These are phyloP conservation scores for Perdita meconis DNA, from an alignment of 2,888 invertebrate genomes.

Conservation along the genomic window DNA sequence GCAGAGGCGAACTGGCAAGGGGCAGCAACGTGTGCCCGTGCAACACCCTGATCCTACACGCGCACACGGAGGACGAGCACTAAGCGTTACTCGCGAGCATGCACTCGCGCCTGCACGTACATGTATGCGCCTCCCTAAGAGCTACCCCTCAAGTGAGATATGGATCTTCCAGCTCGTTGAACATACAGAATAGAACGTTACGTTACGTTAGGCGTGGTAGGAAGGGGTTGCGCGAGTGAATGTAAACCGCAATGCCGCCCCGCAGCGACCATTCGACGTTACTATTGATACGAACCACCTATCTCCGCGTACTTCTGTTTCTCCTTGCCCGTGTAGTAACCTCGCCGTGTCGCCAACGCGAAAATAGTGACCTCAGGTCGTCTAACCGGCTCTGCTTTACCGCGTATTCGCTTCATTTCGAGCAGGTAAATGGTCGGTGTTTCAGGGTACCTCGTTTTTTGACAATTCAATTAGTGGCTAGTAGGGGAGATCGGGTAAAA, in stretches of 20 bases:
- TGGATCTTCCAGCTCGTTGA: constrained; percentile 82
- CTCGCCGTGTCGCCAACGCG: constrained; percentile 29
- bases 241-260: constrained; percentile 69
- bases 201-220: constrained; percentile 54
- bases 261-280: constrained; percentile 65
- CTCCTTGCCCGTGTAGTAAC: constrained; percentile 23
- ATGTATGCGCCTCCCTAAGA: constrained; percentile 67
- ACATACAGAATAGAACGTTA: constrained; percentile 76
- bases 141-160: constrained; percentile 79
- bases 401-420: not conserved
- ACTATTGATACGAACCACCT: constrained; percentile 61
- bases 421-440: constrained; percentile 11
- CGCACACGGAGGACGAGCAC: constrained; percentile 8
- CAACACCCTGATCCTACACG: constrained; percentile 12
- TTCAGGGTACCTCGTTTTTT: not conserved
- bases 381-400: not conserved
- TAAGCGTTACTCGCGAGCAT: constrained; percentile 50
- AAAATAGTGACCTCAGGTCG: not conserved
- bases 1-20: not conserved
- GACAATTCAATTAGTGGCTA: too few species aligned
- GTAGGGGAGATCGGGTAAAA: too few species aligned
- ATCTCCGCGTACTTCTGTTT: constrained; percentile 32
- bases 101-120: constrained; percentile 50
- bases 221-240: constrained; percentile 59
- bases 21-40: constrained; percentile 38